Base-by-base conservation (phyloP, 2,797 vertebrate species). In the Arrhamphus sclerolepis region DNA sequence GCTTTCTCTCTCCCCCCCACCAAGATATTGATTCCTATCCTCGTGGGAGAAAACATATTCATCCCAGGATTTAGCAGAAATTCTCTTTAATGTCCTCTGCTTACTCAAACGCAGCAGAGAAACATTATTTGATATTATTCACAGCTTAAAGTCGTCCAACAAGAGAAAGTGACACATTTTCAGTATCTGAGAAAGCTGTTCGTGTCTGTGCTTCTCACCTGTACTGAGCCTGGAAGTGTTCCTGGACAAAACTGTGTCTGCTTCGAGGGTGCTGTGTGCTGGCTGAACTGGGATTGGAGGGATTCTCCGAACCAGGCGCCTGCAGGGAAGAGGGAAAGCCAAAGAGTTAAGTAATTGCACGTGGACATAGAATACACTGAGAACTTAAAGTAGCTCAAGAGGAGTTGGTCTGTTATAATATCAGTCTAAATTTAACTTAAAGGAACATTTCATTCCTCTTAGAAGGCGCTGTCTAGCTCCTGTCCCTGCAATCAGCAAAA, bases 161-260 rank as follows among this genome's bases (percentile, higher is more conserved):
- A 1, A 34, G 7, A 17, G 46, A 26, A 2, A 41, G n/a, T n/a
- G n/a, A n/a, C n/a, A n/a, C n/a, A n/a, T n/a, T n/a, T n/a, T n/a
- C n/a, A 24, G 24, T 16, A 22, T 52, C 3, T 11, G 18, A 55
- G 13, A 14, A 2, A 24, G 29, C 44, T 6, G 7, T 42, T 47
- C 3, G 31, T 34, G 44, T 48, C 5, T 18, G 16, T n/a, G n/a
- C 17, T 1, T 20, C 92, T 92, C 84, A 98, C 97, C 95, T 95
- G 90, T 98, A 98, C 80, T 98, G 96, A 0, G 97, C 96, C 88
- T 98, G 96, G 83, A 98, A 98, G 87, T 97, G 95, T 73, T 94
- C 96, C 78, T 97, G 94, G 50, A 98, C 96, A 16, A 98, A 98
- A 83, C 96, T 98, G 75, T 95, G 94, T 16, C 91, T 90, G 5